Base-by-base conservation (phyloP, 2,797 vertebrate genomes). In the Centroberyx gerrardi region DNA sequence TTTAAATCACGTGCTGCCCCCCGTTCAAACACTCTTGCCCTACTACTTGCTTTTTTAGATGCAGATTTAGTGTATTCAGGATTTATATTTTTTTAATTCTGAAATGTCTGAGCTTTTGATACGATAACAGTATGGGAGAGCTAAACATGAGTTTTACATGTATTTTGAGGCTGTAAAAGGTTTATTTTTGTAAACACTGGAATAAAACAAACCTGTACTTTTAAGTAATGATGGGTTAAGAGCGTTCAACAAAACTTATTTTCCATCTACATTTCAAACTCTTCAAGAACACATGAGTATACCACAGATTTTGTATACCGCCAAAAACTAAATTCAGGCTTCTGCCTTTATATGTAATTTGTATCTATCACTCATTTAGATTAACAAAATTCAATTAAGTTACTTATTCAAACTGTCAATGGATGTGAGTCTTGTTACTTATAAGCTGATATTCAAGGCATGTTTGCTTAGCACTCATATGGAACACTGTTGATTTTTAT, bases 401-500 rank as follows among this genome's bases (percentile, higher is more conserved):
- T 2, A 44, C 12, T 44, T 44, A 44, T 44, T 44, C 42, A 14
- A 13, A 75, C 56, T 68, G 82, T 69, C 71, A 64, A 67, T 72
- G 72, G 49, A 80, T 84, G 46, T 76, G 77, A 82, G 75, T 67
- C 82, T 87, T 89, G 81, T 87, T 79, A 75, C 66, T 76, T 71
- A 74, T 76, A 72, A 82, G 61, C 72, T 79, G 72, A 89, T 91
- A 82, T 87, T 78, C 68, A 67, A 85, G 73, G 78, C 68, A 54
- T 91, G 85, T 90, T 91, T 88, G 90, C 86, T 91, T 88, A 84
- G 84, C 82, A 81, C 72, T 92, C 90, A 88, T 78, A 88, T 80
- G 89, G 90, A 94, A 91, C 74, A 29, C 78, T 81, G 85, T 84
- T 82, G 88, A 90, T 90, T 92, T 93, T 92, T 91, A 90, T 83